A percentile compares a stretch with the other conserved stretches of the same genome.
These are phyloP conservation scores for Cyclina sinensis DNA, from an alignment of 1,140 invertebrate species.

Conservation along the genomic window DNA sequence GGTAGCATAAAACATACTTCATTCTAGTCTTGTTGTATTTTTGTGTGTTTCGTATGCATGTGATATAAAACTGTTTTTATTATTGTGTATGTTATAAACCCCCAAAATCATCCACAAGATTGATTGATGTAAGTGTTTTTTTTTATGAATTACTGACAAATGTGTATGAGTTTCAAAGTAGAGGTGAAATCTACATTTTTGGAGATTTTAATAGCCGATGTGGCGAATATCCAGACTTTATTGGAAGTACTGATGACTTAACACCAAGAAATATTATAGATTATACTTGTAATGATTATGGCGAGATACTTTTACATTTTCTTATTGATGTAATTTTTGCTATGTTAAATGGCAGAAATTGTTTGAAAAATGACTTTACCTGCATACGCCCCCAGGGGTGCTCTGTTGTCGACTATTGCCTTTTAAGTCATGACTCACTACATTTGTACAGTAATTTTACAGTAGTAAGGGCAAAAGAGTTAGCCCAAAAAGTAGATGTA, in stretches of 20 bases:
- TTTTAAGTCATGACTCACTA: conserved; percentile 10
- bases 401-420: conserved; percentile 36
- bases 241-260: not conserved
- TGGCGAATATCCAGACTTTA: conserved; percentile 2
- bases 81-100: too few species aligned
- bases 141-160: too few species aligned
- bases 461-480: not conserved
- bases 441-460: not conserved
- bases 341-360: conserved; percentile 25
- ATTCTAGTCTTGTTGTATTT: too few species aligned
- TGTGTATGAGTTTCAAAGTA: too few species aligned
- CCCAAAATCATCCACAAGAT: too few species aligned
- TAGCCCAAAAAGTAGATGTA: not conserved
- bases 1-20: too few species aligned
- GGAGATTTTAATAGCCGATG: conserved; percentile 16
- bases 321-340: conserved; percentile 16
- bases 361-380: conserved; percentile 25
- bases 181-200: conserved; percentile 13
- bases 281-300: conserved; percentile 17
- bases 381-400: not conserved
- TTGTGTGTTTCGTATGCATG: too few species aligned
- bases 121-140: too few species aligned
- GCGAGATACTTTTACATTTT: not conserved
- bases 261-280: not conserved
- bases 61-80: too few species aligned